Evolutionary conservation across 2,888 invertebrate genomes (phyloP).

Genomic region (Xylota sylvarum): DNA sequence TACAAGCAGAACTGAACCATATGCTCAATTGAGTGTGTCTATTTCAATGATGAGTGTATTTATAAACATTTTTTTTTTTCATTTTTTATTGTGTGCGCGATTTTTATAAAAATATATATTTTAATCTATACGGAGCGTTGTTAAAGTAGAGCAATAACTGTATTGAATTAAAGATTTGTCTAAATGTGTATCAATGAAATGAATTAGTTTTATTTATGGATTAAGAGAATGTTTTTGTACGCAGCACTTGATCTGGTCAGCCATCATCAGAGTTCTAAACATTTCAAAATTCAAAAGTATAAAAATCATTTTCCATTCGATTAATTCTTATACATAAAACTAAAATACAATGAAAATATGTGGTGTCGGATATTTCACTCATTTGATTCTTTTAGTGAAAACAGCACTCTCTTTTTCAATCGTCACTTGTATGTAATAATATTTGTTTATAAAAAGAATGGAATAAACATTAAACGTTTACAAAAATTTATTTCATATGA

Average conservation of each 20-base stretch:
- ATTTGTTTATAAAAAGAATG: constrained; percentile 2
- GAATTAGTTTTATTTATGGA: constrained; percentile 62
- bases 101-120: constrained; percentile 3
- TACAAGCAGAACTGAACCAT: constrained; percentile 32
- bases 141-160: constrained; percentile 27
- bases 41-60: constrained; percentile 47
- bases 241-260: constrained; percentile 39
- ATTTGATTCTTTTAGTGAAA: constrained; percentile 34
- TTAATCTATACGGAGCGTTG: background rate
- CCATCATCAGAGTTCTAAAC: constrained; percentile 27
- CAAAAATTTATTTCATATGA: background rate
- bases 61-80: constrained; percentile 36
- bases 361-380: constrained; percentile 40
- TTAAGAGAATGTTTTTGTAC: constrained; percentile 17
- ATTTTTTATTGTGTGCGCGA: constrained; percentile 23
- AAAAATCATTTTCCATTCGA: constrained; percentile 28
- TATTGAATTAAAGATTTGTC: constrained; percentile 30
- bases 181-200: constrained; percentile 29
- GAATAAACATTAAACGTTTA: background rate
- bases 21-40: constrained; percentile 52
- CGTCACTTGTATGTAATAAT: constrained; percentile 34
- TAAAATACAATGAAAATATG: constrained; percentile 15
- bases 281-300: constrained; percentile 30
- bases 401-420: constrained; percentile 43
- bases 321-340: constrained; percentile 11